phyloP scores from a whole-genome alignment of 2,888 invertebrate genomes.

The Caenorhabditis afra region DNA sequence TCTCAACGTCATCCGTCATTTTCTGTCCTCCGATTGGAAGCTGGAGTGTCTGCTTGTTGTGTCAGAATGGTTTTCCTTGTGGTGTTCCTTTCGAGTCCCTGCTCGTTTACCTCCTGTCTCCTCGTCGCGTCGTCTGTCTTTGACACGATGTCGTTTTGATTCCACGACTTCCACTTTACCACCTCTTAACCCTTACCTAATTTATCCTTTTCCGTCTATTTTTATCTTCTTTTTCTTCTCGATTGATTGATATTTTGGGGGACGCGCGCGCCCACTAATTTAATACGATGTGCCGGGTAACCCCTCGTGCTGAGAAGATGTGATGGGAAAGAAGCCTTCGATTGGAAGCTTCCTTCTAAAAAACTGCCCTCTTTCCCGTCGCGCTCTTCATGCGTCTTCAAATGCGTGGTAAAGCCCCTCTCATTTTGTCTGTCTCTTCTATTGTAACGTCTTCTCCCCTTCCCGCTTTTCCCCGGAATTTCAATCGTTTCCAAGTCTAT shows the following conservation, averaged over 20 bases:
- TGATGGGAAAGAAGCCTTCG: slow-evolving; percentile 1
- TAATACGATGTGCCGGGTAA: slow-evolving; percentile 56
- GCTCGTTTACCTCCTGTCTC: background rate
- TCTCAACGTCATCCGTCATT: slow-evolving; percentile 6
- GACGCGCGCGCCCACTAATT: slow-evolving; percentile 37
- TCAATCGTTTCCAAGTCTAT: background rate
- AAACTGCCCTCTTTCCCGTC: background rate
- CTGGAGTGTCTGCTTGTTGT: slow-evolving; percentile 14
- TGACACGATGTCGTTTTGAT: slow-evolving; percentile 7
- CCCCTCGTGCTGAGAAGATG: slow-evolving; percentile 32
- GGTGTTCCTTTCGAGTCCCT: background rate
- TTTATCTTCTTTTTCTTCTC: slow-evolving; percentile 31
- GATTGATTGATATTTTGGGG: slow-evolving; percentile 47
- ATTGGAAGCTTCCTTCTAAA: background rate
- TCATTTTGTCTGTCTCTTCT: slow-evolving; percentile 14
- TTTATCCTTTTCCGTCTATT: slow-evolving; percentile 21
- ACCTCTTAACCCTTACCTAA: slow-evolving; percentile 35
- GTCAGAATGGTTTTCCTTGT: background rate
- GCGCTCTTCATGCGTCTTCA: slow-evolving; percentile 11
- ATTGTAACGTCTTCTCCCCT: background rate
- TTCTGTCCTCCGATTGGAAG: slow-evolving; percentile 2
- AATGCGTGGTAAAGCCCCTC: slow-evolving; percentile 41
- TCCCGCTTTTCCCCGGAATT: slow-evolving; percentile 31
- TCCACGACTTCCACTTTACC: slow-evolving; percentile 19
- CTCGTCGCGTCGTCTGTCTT: background rate